phyloP scores from a whole-genome alignment of 2,888 invertebrate species.

The Ormyrus nitidulus region DNA sequence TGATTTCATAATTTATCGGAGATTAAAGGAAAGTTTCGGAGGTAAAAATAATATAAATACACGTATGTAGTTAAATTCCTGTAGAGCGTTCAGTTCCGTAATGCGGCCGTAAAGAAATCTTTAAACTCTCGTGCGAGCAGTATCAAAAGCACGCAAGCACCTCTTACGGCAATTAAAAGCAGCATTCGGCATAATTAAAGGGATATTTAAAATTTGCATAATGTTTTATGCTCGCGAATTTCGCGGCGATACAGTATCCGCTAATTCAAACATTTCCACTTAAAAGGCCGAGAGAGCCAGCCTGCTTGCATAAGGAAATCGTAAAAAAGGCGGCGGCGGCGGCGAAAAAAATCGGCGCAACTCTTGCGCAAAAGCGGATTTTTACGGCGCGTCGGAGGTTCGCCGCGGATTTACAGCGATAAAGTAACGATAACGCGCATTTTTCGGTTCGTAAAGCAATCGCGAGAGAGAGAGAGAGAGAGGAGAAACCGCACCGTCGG shows the following conservation, averaged over 20 bases:
- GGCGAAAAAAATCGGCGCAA: neutral
- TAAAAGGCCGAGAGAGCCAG: no score
- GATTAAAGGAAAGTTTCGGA: no score
- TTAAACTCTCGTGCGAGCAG: neutral
- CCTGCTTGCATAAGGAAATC: no score
- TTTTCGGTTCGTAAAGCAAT: conserved; percentile 59
- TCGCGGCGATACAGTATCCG: neutral
- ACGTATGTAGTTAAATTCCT: no score
- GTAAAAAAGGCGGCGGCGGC: no score
- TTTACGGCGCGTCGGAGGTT: neutral
- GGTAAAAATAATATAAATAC: no score
- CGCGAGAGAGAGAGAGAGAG: neutral
- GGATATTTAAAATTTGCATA: neutral
- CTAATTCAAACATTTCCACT: no score
- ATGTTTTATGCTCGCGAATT: neutral
- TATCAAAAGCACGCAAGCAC: neutral
- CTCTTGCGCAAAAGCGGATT: conserved; percentile 4
- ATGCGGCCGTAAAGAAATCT: no score
- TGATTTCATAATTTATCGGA: neutral
- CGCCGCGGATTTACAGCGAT: conserved; percentile 57
- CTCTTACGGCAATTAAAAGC: neutral
- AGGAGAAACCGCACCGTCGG: conserved; percentile 29
- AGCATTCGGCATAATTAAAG: conserved; percentile 8
- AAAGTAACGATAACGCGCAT: conserved; percentile 51
- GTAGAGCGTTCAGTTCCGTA: no score